A percentile compares a stretch with the other conserved stretches of the same genome.
phyloP scores from a whole-genome alignment of 2,797 vertebrate species.

The Enteromius afrohamiltoni region DNA sequence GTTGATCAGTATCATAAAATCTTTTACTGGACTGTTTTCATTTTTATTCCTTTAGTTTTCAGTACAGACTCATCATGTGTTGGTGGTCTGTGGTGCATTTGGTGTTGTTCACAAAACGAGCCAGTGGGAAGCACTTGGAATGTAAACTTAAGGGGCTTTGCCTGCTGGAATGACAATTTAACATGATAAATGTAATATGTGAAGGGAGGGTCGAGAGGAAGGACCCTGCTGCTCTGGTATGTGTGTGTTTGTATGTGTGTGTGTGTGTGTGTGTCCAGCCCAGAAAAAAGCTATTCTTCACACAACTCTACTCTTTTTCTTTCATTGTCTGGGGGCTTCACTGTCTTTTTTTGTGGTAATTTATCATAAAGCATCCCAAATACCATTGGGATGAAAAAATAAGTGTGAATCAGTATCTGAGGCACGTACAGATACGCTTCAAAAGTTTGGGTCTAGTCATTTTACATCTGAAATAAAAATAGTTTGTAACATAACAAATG shows the following conservation, averaged over 20 bases:
- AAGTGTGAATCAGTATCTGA: not conserved
- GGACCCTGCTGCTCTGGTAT: slow-evolving; percentile 51
- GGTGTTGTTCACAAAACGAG: not conserved
- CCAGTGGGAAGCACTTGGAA: not conserved
- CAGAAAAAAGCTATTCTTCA: slow-evolving; percentile 13
- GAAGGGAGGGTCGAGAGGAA: slow-evolving; percentile 49
- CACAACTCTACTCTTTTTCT: slow-evolving; percentile 19
- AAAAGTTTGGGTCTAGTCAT: not conserved
- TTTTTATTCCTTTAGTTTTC: not conserved
- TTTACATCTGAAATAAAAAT: not conserved
- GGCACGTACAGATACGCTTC: not conserved
- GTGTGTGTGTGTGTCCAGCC: not conserved
- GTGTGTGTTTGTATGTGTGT: not conserved
- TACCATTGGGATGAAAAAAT: not conserved
- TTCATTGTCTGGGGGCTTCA: slow-evolving; percentile 7
- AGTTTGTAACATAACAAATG: not conserved
- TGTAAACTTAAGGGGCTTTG: slow-evolving; percentile 9
- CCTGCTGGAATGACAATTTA: slow-evolving; percentile 11
- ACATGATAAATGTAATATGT: slow-evolving; percentile 40
- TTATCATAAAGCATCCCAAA: slow-evolving; percentile 23
- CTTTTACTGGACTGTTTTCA: not conserved
- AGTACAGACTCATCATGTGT: not conserved
- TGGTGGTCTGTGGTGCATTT: not conserved
- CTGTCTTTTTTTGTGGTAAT: not conserved
- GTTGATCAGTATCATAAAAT: not conserved